Conservation (phyloP, 2,888 invertebrate genomes). For the Tholera decimalis region DNA sequence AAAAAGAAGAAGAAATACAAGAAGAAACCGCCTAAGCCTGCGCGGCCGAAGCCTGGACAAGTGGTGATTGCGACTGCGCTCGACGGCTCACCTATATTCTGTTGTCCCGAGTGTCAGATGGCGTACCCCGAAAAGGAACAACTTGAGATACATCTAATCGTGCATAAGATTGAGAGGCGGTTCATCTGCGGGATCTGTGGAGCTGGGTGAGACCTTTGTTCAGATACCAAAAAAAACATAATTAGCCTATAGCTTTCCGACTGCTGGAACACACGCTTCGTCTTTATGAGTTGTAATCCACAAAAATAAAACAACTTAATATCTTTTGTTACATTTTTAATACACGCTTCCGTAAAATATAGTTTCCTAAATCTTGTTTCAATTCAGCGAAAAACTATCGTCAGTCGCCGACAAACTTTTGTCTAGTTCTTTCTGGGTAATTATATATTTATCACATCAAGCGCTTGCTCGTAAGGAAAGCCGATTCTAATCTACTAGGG, state of each 20-base stretch:
- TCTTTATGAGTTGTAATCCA: no score
- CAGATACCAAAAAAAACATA: no score
- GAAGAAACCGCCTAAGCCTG: constrained; percentile 95
- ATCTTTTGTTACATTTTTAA: no score
- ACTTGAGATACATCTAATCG: constrained; percentile 94
- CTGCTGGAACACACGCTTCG: no score
- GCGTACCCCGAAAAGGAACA: constrained; percentile 95
- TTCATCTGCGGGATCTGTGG: constrained; percentile 95
- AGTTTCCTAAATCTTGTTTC: no score
- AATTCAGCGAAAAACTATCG: neutral
- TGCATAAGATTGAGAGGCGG: constrained; percentile 95
- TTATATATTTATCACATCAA: no score
- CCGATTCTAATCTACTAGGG: no score
- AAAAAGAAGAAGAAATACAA: constrained; percentile 96
- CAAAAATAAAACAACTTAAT: no score
- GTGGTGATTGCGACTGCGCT: constrained; percentile 94
- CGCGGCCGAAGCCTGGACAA: constrained; percentile 95
- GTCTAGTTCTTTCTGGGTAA: neutral
- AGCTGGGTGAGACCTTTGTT: constrained; percentile 89
- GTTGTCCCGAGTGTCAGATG: constrained; percentile 96
- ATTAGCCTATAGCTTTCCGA: no score
- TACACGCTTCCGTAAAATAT: no score
- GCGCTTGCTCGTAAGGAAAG: no score
- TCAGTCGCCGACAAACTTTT: neutral
- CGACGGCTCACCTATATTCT: constrained; percentile 94